Evolutionary conservation across 2,113 vertebrate species (phyloP).

Genomic region (Calypte anna): DNA sequence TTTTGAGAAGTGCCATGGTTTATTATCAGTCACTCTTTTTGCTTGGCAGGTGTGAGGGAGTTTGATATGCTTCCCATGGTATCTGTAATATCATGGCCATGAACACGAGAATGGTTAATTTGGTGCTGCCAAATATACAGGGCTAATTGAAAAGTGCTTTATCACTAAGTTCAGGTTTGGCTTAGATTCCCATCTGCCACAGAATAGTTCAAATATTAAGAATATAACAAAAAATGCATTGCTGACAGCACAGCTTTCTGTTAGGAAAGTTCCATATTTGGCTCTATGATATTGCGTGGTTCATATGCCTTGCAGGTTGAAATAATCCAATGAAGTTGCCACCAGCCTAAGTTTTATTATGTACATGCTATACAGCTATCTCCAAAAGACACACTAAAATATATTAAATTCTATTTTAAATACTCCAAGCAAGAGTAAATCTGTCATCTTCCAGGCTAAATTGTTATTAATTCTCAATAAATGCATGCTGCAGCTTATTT

Average conservation of each 20-base stretch:
- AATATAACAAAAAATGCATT: background rate
- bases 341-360: background rate
- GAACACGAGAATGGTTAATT: background rate
- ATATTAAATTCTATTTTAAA: background rate
- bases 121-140: background rate
- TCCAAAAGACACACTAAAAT: background rate
- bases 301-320: background rate
- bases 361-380: background rate
- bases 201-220: background rate
- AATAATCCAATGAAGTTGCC: background rate
- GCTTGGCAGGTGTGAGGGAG: background rate
- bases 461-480: background rate
- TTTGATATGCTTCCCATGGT: background rate
- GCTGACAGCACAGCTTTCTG: background rate
- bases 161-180: background rate
- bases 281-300: background rate
- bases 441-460: background rate
- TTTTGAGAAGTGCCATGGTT: background rate
- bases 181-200: background rate
- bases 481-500: background rate
- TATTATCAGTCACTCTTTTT: constrained; percentile 16
- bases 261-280: background rate
- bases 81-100: background rate
- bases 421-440: background rate
- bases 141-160: background rate